Conservation (phyloP, 2,113 vertebrate genomes). For the Rhizomys pruinosus region DNA sequence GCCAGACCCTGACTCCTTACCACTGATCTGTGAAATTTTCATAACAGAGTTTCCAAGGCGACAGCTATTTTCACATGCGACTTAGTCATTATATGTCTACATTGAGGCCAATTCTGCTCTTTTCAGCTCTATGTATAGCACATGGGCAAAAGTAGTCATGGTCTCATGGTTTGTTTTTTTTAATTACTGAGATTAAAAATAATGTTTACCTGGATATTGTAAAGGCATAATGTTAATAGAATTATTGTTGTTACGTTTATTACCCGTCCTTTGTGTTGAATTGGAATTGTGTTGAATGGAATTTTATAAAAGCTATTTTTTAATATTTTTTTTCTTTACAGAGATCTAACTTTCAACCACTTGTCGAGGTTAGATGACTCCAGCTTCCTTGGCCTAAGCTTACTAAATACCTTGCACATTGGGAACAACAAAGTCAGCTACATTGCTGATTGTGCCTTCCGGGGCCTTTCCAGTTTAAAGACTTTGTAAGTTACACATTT, state of each 20-base stretch:
- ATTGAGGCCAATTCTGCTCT: background rate
- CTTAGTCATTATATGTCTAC: constrained; percentile 46
- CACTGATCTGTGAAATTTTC: constrained; percentile 86
- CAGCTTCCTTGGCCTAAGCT: constrained; percentile 93
- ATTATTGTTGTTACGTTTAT: background rate
- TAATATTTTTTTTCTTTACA: constrained; percentile 79
- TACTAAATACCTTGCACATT: constrained; percentile 92
- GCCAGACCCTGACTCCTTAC: constrained; percentile 85
- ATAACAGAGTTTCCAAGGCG: constrained; percentile 86
- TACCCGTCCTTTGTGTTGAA: background rate
- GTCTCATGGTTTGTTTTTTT: constrained; percentile 62
- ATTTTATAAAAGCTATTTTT: constrained; percentile 49
- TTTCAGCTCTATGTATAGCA: constrained; percentile 34
- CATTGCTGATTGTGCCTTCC: constrained; percentile 97
- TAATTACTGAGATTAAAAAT: constrained; percentile 54
- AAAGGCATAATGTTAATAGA: constrained; percentile 34
- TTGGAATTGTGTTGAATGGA: background rate
- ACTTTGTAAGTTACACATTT: constrained; percentile 91
- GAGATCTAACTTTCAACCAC: constrained; percentile 94
- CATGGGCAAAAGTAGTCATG: constrained; percentile 17
- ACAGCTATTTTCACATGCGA: constrained; percentile 62
- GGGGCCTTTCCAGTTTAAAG: constrained; percentile 93
- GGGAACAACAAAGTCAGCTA: constrained; percentile 96
- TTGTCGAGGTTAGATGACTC: constrained; percentile 95
- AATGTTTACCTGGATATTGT: constrained; percentile 1